A percentile compares a stretch with the other conserved stretches of the same genome.
Evolutionary conservation across 2,888 invertebrate species (phyloP).

Genomic region (Odontocolon sp.): DNA sequence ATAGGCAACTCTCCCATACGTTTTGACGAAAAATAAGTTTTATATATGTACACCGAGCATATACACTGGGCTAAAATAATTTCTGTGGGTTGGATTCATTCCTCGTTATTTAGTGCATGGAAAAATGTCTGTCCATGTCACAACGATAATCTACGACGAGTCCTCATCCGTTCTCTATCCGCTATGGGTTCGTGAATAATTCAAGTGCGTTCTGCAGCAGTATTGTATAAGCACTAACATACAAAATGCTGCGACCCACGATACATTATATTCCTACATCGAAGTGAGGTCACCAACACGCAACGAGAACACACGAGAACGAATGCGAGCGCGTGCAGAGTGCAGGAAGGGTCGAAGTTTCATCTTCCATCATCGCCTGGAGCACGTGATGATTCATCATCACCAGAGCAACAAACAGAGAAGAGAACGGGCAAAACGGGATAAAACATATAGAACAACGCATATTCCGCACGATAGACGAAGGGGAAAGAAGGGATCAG

Average conservation of each 20-base stretch:
- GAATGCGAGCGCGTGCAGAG: slow-evolving; percentile 41
- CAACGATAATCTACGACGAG: too few species aligned
- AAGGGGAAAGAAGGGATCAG: too few species aligned
- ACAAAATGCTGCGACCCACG: neutral
- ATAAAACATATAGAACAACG: slow-evolving; percentile 13
- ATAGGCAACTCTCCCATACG: too few species aligned
- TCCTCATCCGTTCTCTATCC: too few species aligned
- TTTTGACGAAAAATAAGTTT: too few species aligned
- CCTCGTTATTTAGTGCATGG: too few species aligned
- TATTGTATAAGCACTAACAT: neutral
- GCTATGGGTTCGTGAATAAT: too few species aligned
- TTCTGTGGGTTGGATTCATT: too few species aligned
- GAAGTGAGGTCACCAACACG: slow-evolving; percentile 54
- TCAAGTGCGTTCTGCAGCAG: too few species aligned
- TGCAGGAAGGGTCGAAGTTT: slow-evolving; percentile 54
- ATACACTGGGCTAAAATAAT: too few species aligned
- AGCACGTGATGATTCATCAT: slow-evolving; percentile 51
- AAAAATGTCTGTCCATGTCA: too few species aligned
- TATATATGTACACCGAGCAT: too few species aligned
- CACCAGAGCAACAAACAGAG: slow-evolving; percentile 32
- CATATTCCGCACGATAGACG: neutral
- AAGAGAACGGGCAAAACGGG: slow-evolving; percentile 1
- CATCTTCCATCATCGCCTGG: slow-evolving; percentile 49
- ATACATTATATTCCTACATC: slow-evolving; percentile 9
- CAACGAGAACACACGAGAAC: slow-evolving; percentile 22